These are phyloP conservation scores for Pelmatolapia mariae DNA, from an alignment of 2,113 vertebrate genomes.

Conservation along the genomic window DNA sequence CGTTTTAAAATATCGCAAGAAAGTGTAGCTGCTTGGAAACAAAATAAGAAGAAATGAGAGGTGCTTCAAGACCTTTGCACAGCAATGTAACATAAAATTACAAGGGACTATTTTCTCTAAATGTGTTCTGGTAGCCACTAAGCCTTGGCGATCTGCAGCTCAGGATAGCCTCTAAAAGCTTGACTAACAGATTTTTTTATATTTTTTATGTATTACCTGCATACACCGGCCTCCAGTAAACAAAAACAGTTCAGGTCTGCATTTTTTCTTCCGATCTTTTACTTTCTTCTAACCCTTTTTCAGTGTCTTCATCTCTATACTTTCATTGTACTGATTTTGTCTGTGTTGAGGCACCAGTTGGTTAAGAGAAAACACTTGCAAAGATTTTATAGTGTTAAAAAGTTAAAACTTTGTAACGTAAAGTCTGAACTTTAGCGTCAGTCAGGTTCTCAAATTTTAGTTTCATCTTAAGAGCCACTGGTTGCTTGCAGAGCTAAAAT, in stretches of 20 bases:
- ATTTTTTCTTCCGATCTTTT: background rate
- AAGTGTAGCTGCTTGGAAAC: background rate
- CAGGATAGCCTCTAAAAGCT: fast-evolving
- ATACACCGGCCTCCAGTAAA: background rate
- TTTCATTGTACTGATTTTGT: background rate
- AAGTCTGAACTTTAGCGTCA: background rate
- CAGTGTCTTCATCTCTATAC: background rate
- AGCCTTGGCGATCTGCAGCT: background rate
- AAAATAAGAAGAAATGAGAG: background rate
- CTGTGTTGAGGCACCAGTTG: background rate
- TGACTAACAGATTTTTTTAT: background rate
- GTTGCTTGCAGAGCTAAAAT: background rate
- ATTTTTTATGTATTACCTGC: background rate
- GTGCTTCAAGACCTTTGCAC: background rate
- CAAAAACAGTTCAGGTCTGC: background rate
- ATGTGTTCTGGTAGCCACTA: background rate
- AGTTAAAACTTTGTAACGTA: background rate
- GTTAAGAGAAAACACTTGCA: background rate
- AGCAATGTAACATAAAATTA: background rate
- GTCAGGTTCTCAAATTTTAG: background rate
- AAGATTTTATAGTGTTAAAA: background rate
- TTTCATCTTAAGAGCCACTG: background rate
- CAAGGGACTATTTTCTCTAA: background rate
- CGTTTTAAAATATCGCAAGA: background rate
- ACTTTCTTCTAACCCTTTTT: background rate